Conservation (phyloP, 2,797 vertebrate genomes). For the Paguma larvata region DNA sequence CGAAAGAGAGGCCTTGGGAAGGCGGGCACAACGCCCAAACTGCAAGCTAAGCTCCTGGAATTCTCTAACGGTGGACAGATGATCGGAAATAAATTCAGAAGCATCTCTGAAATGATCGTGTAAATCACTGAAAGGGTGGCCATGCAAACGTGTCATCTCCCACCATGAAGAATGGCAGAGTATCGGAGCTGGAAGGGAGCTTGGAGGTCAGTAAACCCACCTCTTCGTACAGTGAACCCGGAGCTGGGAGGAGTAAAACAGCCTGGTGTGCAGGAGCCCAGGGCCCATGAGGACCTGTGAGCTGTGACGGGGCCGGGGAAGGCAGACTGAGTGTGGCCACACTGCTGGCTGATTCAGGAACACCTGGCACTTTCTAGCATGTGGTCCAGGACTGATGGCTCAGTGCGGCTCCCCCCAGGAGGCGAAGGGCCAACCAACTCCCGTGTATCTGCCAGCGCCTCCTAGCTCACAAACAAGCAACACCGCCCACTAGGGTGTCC, state of each 20-base stretch:
- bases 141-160: background rate
- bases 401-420: background rate
- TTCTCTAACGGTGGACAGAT: background rate
- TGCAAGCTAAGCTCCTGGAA: background rate
- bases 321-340: background rate
- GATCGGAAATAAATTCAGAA: constrained; percentile 27
- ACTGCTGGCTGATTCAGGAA: background rate
- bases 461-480: background rate
- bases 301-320: background rate
- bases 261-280: rapidly evolving
- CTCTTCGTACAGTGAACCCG: background rate
- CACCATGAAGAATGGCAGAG: background rate
- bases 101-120: background rate
- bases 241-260: background rate
- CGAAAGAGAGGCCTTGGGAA: background rate
- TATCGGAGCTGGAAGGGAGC: background rate
- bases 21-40: background rate
- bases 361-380: background rate
- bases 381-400: background rate
- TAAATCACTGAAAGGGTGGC: background rate
- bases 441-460: background rate
- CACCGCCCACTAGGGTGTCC: background rate
- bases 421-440: background rate
- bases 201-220: background rate
- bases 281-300: background rate